Evolutionary conservation across 1,140 invertebrate genomes (phyloP).

Genomic region (Drosophila ironensis): DNA sequence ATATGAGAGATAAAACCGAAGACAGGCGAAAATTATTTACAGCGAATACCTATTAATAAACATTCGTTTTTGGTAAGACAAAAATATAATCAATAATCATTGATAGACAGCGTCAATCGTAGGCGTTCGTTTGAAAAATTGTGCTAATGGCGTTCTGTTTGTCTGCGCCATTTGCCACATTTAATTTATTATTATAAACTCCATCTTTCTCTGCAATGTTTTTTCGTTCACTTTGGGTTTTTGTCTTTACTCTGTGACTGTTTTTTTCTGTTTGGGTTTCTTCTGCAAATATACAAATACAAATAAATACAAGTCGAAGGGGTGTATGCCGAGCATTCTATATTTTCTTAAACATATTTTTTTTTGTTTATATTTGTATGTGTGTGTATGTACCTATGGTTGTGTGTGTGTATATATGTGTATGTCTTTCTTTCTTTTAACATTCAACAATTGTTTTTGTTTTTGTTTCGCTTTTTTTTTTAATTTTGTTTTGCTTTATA

Average conservation of each 20-base stretch:
- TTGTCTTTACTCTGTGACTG: too few relatives aligned
- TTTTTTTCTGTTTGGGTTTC: neutral
- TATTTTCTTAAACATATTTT: slow-evolving; percentile 57
- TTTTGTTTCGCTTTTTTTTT: slow-evolving; percentile 15
- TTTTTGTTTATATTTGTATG: slow-evolving; percentile 44
- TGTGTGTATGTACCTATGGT: slow-evolving; percentile 40
- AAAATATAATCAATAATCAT: slow-evolving; percentile 15
- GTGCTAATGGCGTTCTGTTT: slow-evolving; percentile 47
- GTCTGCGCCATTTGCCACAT: slow-evolving; percentile 20
- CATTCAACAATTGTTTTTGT: slow-evolving; percentile 70
- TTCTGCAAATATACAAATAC: slow-evolving; percentile 74
- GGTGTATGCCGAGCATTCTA: slow-evolving; percentile 51
- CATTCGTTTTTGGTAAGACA: slow-evolving; percentile 9
- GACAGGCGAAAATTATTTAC: slow-evolving; percentile 69
- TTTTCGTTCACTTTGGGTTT: too few relatives aligned
- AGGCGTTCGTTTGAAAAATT: slow-evolving; percentile 33
- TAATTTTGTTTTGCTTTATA: slow-evolving; percentile 33
- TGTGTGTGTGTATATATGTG: slow-evolving; percentile 44
- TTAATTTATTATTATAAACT: slow-evolving; percentile 20
- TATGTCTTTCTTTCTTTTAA: slow-evolving; percentile 49
- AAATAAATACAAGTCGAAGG: slow-evolving; percentile 72
- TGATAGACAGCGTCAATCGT: slow-evolving; percentile 3
- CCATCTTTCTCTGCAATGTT: slow-evolving; percentile 28
- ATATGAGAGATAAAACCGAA: slow-evolving; percentile 16
- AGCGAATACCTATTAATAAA: slow-evolving; percentile 56